Evolutionary conservation across 1,140 invertebrate genomes (phyloP).

Genomic region (Solen grandis): DNA sequence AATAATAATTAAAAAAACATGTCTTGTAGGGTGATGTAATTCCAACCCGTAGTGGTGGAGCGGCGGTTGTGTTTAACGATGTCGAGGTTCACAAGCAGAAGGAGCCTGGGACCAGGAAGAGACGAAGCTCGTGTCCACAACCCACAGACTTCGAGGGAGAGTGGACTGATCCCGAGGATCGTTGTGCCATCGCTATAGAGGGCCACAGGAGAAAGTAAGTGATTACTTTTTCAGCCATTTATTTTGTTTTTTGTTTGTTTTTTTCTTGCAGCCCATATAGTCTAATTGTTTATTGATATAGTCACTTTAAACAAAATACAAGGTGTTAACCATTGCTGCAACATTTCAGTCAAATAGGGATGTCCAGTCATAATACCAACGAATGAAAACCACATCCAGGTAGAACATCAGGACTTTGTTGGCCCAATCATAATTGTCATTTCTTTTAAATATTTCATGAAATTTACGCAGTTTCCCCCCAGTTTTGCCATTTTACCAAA

Average conservation of each 20-base stretch:
- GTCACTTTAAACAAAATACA: no score
- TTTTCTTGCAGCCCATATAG: neutral
- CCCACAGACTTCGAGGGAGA: conserved; percentile 70
- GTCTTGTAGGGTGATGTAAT: conserved; percentile 90
- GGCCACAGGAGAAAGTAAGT: conserved; percentile 68
- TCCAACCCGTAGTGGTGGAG: conserved; percentile 95
- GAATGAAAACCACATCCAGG: no score
- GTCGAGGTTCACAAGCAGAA: conserved; percentile 94
- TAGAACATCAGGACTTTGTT: no score
- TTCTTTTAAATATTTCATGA: no score
- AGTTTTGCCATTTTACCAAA: no score
- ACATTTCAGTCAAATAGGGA: no score
- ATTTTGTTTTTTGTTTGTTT: neutral
- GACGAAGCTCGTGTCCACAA: conserved; percentile 57
- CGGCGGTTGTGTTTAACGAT: conserved; percentile 97
- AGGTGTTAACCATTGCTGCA: no score
- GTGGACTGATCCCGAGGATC: conserved; percentile 76
- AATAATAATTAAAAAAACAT: no score
- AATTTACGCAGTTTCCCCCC: no score
- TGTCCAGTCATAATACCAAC: no score
- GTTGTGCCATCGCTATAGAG: conserved; percentile 74
- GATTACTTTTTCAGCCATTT: neutral
- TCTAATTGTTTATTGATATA: neutral
- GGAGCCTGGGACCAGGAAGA: conserved; percentile 84
- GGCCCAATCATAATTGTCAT: no score